Conservation (phyloP, 2,888 invertebrate genomes). For the Stratiomys singularior region DNA sequence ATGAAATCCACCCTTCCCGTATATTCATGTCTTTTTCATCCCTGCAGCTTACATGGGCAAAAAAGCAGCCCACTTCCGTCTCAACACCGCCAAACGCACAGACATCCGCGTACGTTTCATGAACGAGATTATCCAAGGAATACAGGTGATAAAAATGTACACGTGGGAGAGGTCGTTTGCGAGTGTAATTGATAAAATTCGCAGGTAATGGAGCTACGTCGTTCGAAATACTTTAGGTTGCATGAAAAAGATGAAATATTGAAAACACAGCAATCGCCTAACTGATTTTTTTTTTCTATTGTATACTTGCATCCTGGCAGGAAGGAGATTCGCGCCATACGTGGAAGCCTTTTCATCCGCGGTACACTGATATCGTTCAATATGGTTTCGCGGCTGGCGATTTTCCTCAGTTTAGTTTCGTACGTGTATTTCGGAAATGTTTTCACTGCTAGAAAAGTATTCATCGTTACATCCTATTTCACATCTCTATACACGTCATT, state of each 20-base stretch:
- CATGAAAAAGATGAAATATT: neutral
- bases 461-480: constrained; percentile 74
- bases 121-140: constrained; percentile 88
- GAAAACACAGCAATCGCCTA: neutral
- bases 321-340: constrained; percentile 61
- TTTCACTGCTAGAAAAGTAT: constrained; percentile 76
- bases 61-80: constrained; percentile 32
- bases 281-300: constrained; percentile 2
- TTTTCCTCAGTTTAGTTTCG: constrained; percentile 75
- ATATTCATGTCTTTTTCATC: neutral
- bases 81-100: constrained; percentile 32
- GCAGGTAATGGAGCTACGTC: constrained; percentile 62
- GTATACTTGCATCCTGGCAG: constrained; percentile 15
- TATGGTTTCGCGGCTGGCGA: constrained; percentile 77
- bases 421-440: constrained; percentile 71
- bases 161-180: constrained; percentile 91
- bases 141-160: constrained; percentile 94
- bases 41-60: constrained; percentile 40
- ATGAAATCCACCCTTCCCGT: neutral
- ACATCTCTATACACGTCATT: constrained; percentile 70
- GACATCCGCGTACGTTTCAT: constrained; percentile 69
- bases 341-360: constrained; percentile 71
- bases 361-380: constrained; percentile 74
- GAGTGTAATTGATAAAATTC: constrained; percentile 71
- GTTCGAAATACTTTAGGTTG: neutral